Percentiles rank a stretch among this genome's conserved stretches.
Conservation (phyloP, 64 coral and sea anemone species). For the Cladopsammia gracilis region DNA sequence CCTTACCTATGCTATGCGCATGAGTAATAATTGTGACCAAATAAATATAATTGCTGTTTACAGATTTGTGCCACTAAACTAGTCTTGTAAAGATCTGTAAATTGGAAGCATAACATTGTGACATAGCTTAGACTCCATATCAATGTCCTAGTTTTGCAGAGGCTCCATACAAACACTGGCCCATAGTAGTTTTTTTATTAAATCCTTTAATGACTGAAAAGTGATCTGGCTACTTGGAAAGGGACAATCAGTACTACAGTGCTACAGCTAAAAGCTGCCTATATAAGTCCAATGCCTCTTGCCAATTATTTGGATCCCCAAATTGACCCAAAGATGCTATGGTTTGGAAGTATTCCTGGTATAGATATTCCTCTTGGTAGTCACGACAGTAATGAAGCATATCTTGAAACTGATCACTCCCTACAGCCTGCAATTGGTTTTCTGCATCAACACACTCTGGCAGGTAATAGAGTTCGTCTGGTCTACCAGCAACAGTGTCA, state of each 20-base stretch:
- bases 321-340: slow-evolving; percentile 4
- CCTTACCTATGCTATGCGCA: too few relatives aligned
- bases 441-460: too few relatives aligned
- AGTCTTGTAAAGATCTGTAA: too few relatives aligned
- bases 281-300: slow-evolving; percentile 10
- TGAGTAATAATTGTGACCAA: too few relatives aligned
- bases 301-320: slow-evolving; percentile 11
- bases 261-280: slow-evolving; percentile 24
- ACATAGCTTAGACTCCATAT: slow-evolving; percentile 36
- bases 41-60: slow-evolving; percentile 34
- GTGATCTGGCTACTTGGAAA: slow-evolving; percentile 51
- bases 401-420: too few relatives aligned
- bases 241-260: slow-evolving; percentile 55
- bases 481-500: too few relatives aligned
- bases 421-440: too few relatives aligned
- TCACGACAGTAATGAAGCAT: slow-evolving; percentile 12
- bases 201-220: slow-evolving; percentile 52
- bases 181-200: slow-evolving; percentile 59
- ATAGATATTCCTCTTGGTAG: slow-evolving; percentile 3
- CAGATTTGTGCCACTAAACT: slow-evolving; percentile 1
- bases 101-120: too few relatives aligned
- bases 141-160: too few relatives aligned
- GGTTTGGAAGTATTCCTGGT: slow-evolving; percentile 14
- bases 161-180: too few relatives aligned
- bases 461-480: too few relatives aligned